Evolutionary conservation across 2,888 invertebrate species (phyloP).

Genomic region (Tetragnatha montana): DNA sequence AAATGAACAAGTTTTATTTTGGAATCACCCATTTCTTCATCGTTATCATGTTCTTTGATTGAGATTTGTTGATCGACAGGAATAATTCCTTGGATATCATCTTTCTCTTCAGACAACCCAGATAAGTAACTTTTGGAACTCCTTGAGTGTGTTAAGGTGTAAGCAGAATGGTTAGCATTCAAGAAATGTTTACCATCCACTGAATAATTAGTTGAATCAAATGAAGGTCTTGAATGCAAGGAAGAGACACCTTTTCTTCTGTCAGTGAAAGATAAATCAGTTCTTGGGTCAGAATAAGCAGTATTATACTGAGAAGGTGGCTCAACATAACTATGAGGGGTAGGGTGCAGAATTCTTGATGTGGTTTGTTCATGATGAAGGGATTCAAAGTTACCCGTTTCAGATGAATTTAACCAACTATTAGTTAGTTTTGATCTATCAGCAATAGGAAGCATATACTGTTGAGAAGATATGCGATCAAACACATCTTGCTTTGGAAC

Average conservation of each 20-base stretch:
- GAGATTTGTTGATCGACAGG: neutral
- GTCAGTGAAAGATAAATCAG: neutral
- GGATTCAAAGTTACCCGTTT: neutral
- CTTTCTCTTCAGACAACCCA: neutral
- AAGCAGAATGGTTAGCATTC: slow-evolving; percentile 1
- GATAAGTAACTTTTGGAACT: neutral
- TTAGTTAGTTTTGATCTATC: neutral
- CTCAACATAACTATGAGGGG: neutral
- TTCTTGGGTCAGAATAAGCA: neutral
- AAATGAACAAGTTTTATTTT: slow-evolving; percentile 67
- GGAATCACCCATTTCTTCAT: slow-evolving; percentile 58
- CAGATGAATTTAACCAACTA: slow-evolving; percentile 22
- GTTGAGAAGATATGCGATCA: slow-evolving; percentile 1
- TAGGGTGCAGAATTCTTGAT: neutral
- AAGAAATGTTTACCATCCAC: neutral
- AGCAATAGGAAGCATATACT: slow-evolving; percentile 10
- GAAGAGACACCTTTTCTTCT: neutral
- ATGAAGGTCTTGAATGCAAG: slow-evolving; percentile 9
- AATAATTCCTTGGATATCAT: neutral
- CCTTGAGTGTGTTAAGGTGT: neutral
- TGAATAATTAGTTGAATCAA: neutral
- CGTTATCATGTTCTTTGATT: slow-evolving; percentile 24
- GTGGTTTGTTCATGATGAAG: neutral
- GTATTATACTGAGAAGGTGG: neutral
- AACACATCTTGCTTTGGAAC: neutral